Evolutionary conservation across 1,140 invertebrate genomes (phyloP).

Genomic region (Tenebrio molitor): DNA sequence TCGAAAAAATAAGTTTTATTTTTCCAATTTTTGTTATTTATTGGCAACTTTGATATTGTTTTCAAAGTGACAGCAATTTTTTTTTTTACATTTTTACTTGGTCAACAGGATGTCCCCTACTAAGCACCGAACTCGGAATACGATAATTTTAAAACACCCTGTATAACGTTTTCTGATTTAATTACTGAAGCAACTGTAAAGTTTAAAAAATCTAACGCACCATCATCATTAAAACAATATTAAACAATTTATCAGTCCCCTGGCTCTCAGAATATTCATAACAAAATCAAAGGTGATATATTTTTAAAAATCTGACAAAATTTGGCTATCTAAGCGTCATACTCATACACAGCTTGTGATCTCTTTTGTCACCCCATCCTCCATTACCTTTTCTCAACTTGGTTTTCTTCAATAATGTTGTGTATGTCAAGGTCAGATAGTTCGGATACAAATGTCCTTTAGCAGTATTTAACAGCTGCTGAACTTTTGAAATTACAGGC

Average conservation of each 20-base stretch:
- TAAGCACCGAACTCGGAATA: too few relatives aligned
- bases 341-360: slow-evolving; percentile 67
- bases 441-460: slow-evolving; percentile 88
- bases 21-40: too few relatives aligned
- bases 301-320: slow-evolving; percentile 12
- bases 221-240: not conserved
- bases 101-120: too few relatives aligned
- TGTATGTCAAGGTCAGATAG: slow-evolving; percentile 79
- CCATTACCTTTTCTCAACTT: slow-evolving; percentile 96
- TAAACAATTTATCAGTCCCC: slow-evolving; percentile 13
- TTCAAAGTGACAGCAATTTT: too few relatives aligned
- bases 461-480: slow-evolving; percentile 82
- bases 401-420: slow-evolving; percentile 78
- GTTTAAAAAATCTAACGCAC: slow-evolving; percentile 17
- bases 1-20: too few relatives aligned
- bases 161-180: slow-evolving; percentile 66
- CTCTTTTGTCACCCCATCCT: slow-evolving; percentile 91
- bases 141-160: too few relatives aligned
- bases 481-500: slow-evolving; percentile 90
- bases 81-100: too few relatives aligned
- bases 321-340: slow-evolving; percentile 61
- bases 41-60: too few relatives aligned
- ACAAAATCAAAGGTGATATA: slow-evolving; percentile 3
- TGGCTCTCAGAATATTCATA: slow-evolving; percentile 30
- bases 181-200: slow-evolving; percentile 12